phyloP scores from a whole-genome alignment of 92 coral and sea anemone species.

The Siderastrea siderea region DNA sequence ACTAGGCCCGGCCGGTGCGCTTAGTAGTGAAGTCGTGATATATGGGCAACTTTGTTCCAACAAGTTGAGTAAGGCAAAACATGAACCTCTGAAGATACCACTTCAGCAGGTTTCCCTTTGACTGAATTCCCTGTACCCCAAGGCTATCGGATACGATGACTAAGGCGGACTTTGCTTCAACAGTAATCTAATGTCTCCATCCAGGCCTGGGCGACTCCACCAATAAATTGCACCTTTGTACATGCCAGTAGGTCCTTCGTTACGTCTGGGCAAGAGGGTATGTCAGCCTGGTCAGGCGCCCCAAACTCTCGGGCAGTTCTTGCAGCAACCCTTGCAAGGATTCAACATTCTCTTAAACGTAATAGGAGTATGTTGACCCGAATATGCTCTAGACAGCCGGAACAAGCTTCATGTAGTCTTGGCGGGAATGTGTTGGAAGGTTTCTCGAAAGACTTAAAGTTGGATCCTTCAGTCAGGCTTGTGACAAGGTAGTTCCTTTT shows the following conservation, averaged over 20 bases:
- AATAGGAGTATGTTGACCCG: conserved; percentile 46
- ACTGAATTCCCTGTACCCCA: conserved; percentile 20
- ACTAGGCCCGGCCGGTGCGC: too few species aligned
- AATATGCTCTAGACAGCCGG: conserved; percentile 58
- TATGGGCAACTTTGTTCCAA: too few species aligned
- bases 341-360: conserved; percentile 35
- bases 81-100: background rate
- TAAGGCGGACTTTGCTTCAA: conserved; percentile 55
- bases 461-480: conserved; percentile 46
- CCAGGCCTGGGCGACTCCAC: conserved; percentile 40
- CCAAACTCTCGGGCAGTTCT: conserved; percentile 57
- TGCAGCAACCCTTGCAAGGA: conserved; percentile 48
- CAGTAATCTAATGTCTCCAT: conserved; percentile 52
- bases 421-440: conserved; percentile 26
- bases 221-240: conserved; percentile 62
- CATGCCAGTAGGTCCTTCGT: conserved; percentile 43
- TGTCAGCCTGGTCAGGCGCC: conserved; percentile 47
- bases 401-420: conserved; percentile 38
- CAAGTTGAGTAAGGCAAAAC: too few species aligned
- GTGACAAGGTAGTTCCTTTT: conserved; percentile 58
- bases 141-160: conserved; percentile 59
- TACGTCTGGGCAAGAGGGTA: conserved; percentile 66
- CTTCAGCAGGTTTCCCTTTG: conserved; percentile 16
- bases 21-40: too few species aligned
- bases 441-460: conserved; percentile 47